phyloP scores from a whole-genome alignment of 2,797 vertebrate genomes.

The Chrosomus eos region DNA sequence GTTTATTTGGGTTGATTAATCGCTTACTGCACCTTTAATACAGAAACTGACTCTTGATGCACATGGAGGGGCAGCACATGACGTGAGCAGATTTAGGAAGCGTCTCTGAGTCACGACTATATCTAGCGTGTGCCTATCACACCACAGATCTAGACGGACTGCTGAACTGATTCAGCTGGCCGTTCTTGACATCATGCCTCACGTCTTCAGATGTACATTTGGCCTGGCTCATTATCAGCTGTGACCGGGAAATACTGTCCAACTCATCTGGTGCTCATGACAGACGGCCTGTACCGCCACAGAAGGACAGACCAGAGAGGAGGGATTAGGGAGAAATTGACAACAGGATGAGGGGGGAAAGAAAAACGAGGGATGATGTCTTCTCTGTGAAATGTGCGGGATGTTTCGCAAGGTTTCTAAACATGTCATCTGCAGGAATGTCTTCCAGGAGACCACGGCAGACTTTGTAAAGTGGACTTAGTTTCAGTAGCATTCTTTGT shows the following conservation, averaged over 20 bases:
- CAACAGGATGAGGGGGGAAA: background rate
- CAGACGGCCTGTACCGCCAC: constrained; percentile 26
- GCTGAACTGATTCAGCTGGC: constrained; percentile 56
- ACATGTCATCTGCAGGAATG: constrained; percentile 19
- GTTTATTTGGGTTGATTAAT: background rate
- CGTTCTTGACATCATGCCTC: constrained; percentile 55
- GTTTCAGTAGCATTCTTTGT: background rate
- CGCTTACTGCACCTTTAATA: background rate
- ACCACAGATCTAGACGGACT: constrained; percentile 18
- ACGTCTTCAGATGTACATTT: constrained; percentile 38
- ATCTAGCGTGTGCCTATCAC: constrained; percentile 2
- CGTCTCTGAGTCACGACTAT: constrained; percentile 34
- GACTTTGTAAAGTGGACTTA: background rate
- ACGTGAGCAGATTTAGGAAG: constrained; percentile 25
- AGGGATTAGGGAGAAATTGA: constrained; percentile 30
- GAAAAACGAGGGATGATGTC: constrained; percentile 15
- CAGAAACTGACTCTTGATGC: background rate
- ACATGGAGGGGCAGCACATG: constrained; percentile 12
- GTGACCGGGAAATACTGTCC: constrained; percentile 7
- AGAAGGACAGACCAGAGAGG: constrained; percentile 25
- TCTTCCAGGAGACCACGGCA: background rate
- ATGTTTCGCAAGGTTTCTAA: constrained; percentile 21
- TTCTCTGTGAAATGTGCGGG: constrained; percentile 39
- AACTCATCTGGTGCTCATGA: constrained; percentile 1
- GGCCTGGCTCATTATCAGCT: constrained; percentile 29